Evolutionary conservation across 2,113 vertebrate genomes (phyloP).

Genomic region (Salvelinus fontinalis): DNA sequence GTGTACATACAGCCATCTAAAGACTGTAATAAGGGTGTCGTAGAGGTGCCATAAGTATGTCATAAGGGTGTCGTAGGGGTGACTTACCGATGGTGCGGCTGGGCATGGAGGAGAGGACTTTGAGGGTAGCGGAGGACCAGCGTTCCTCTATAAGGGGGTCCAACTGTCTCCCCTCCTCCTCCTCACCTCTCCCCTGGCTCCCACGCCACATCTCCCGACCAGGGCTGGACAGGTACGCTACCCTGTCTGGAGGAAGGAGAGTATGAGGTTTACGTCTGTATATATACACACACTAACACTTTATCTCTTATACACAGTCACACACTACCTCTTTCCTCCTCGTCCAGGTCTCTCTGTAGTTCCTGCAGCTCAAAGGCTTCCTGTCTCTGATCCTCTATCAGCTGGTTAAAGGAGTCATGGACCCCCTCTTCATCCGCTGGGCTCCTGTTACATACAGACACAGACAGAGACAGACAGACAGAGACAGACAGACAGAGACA

Average conservation of each 20-base stretch:
- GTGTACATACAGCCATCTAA: background rate
- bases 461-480: background rate
- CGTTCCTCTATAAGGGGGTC: constrained; percentile 38
- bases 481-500: too few species aligned
- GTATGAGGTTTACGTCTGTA: background rate
- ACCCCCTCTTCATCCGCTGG: constrained; percentile 61
- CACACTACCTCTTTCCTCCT: constrained; percentile 41
- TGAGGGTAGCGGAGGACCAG: constrained; percentile 76
- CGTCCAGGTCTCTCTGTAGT: constrained; percentile 53
- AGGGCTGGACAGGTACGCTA: constrained; percentile 33
- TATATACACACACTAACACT: background rate
- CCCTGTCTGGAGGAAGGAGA: constrained; percentile 49
- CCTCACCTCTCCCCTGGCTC: background rate
- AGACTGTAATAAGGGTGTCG: background rate
- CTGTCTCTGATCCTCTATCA: constrained; percentile 83
- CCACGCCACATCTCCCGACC: background rate
- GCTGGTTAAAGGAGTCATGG: constrained; percentile 82
- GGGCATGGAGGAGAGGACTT: constrained; percentile 88
- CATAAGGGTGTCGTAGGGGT: background rate
- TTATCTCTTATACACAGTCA: background rate
- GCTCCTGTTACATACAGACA: background rate
- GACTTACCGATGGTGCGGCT: constrained; percentile 92
- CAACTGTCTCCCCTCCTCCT: background rate
- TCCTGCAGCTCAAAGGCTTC: constrained; percentile 59
- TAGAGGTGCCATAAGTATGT: background rate